Percentiles rank a stretch among this genome's conserved stretches.
Evolutionary conservation across 2,797 vertebrate genomes (phyloP).

Genomic region (Todus mexicanus): DNA sequence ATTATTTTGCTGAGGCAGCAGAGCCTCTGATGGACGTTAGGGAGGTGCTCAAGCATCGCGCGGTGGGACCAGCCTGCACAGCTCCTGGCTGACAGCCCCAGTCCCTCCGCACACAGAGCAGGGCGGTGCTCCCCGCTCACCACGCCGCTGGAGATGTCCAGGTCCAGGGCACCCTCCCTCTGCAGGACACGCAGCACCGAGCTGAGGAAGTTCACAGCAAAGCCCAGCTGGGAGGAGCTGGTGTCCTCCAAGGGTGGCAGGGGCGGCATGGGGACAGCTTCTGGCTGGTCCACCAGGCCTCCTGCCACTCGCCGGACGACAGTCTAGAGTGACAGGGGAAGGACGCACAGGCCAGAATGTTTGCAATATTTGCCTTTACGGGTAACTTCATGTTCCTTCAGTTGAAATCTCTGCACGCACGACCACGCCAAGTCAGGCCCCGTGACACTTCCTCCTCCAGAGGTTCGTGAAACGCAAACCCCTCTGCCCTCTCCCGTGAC

Average conservation of each 20-base stretch:
- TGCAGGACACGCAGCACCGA: slow-evolving; percentile 58
- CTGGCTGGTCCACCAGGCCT: slow-evolving; percentile 39
- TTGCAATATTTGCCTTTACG: slow-evolving; percentile 28
- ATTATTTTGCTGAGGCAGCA: too few species aligned
- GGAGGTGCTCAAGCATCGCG: background rate
- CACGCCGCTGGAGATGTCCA: slow-evolving; percentile 42
- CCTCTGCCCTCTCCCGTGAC: background rate
- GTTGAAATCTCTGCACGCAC: accelerated
- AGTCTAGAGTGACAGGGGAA: slow-evolving; percentile 16
- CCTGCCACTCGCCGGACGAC: background rate
- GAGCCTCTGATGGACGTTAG: accelerated
- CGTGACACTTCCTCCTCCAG: background rate
- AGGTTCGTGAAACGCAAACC: background rate
- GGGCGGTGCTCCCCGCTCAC: background rate
- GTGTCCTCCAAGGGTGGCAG: slow-evolving; percentile 49
- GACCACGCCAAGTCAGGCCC: background rate
- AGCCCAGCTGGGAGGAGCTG: slow-evolving; percentile 57
- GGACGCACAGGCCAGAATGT: background rate
- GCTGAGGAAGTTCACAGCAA: slow-evolving; percentile 45
- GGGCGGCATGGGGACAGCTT: background rate
- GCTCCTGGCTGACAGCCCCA: too few species aligned
- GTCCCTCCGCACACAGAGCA: accelerated
- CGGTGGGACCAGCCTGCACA: background rate
- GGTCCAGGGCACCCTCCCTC: slow-evolving; percentile 47
- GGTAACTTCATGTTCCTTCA: background rate